phyloP scores from a whole-genome alignment of 2,888 invertebrate species.

The Cephus sareptanus region DNA sequence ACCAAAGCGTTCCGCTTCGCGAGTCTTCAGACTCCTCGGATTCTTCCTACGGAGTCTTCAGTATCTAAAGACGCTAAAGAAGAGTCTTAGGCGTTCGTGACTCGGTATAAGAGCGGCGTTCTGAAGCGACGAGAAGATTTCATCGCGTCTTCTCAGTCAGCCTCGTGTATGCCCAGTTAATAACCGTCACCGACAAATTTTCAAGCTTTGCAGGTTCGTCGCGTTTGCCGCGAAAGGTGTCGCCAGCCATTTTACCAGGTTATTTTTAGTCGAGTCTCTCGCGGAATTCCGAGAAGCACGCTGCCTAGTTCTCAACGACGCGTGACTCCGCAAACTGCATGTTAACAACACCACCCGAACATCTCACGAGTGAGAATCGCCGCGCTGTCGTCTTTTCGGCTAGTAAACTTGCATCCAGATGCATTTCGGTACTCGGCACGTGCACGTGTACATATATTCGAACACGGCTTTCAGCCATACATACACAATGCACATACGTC shows the following conservation, averaged over 20 bases:
- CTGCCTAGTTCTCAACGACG: conserved; percentile 41
- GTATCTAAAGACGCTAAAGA: background rate
- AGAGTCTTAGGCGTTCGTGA: background rate
- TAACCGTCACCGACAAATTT: background rate
- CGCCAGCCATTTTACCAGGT: background rate
- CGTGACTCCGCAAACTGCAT: conserved; percentile 56
- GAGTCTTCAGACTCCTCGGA: background rate
- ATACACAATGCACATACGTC: background rate
- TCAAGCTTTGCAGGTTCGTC: background rate
- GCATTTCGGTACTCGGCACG: background rate
- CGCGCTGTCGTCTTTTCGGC: conserved; percentile 24
- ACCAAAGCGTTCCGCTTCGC: conserved; percentile 9
- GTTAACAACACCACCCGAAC: conserved; percentile 47
- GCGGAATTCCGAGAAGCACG: conserved; percentile 34
- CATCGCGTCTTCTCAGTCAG: background rate
- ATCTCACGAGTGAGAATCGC: conserved; percentile 19
- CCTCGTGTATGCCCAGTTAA: background rate
- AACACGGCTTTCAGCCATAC: background rate
- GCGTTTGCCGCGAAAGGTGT: background rate
- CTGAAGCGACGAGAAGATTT: background rate
- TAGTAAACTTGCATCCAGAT: conserved; percentile 3
- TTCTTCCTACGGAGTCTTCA: background rate
- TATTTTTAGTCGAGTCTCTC: conserved; percentile 19
- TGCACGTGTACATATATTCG: background rate
- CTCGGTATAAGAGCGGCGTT: background rate